Evolutionary conservation across 2,113 vertebrate species (phyloP), one percentile per base, ranked within the genome.

Genomic region (Anhinga rufa): DNA sequence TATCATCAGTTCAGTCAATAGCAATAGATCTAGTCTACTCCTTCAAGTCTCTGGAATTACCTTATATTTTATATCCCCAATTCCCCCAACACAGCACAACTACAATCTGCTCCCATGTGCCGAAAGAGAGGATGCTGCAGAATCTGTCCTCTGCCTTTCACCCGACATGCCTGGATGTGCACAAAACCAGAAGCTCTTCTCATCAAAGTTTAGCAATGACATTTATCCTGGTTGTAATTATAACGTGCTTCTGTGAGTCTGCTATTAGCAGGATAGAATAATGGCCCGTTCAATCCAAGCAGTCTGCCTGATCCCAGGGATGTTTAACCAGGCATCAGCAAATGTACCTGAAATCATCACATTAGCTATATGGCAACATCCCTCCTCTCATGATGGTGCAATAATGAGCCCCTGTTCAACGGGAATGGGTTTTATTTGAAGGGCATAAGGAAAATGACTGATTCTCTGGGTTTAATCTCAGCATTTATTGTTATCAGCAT

Each of bases 191-290:
- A 70, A 82, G 46, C 78, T 80, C 62, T 96, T 90, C 68, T 69
- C 86, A 72, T 85, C 89, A 82, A 91, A 89, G 70, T 91, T 90
- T 82, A 95, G 74, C 4, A 3, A 90, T 91, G 86, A 84, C 92
- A 96, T 87, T 91, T 91, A 82, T 95, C 66, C 70, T 55, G 46
- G n/a, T 84, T 96, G 95, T 96, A 95, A 97, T 96, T 95, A 92
- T 60, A 95, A 82, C 1, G 0, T 95, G 51, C 55, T 74, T 64
- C 89, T 90, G 62, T 44, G 71, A 93, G 75, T 70, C 84, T 96
- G 94, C 84, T 93, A 58, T 95, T 97, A 95, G 68, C 0, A 0
- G 78, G 86, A 87, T 70, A 85, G 91, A 91, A 93, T 91, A 96
- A 95, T 88, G 90, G 58, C 69, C 86, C 6, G 0, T 82, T 95